phyloP scores from a whole-genome alignment of 1,140 invertebrate genomes.

The Battus philenor region DNA sequence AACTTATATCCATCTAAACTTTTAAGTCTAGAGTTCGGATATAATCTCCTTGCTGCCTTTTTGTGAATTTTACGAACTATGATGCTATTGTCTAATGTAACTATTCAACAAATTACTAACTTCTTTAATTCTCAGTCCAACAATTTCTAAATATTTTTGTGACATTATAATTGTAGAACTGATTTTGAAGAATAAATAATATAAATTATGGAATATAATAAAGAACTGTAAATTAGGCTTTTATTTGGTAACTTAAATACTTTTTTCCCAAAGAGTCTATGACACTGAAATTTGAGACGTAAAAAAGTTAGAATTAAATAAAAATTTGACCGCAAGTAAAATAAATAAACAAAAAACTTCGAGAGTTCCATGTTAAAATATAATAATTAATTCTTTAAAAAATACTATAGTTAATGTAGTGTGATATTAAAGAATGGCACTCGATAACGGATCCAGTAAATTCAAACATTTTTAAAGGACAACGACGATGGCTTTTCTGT shows the following conservation, averaged over 20 bases:
- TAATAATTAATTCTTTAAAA: too few species aligned
- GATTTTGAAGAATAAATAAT: not conserved
- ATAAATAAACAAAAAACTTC: too few species aligned
- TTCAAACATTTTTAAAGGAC: too few species aligned
- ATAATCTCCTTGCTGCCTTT: not conserved
- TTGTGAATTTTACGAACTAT: conserved; percentile 6
- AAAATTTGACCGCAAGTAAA: too few species aligned
- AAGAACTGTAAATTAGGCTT: conserved; percentile 21
- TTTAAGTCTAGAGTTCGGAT: not conserved
- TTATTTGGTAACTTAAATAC: conserved; percentile 25
- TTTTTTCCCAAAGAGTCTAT: conserved; percentile 15
- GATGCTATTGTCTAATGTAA: conserved; percentile 1
- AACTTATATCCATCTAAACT: not conserved
- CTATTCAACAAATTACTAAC: conserved; percentile 5
- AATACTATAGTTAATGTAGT: too few species aligned
- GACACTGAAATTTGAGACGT: too few species aligned
- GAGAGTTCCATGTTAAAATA: too few species aligned
- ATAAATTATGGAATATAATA: conserved; percentile 8
- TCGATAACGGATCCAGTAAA: too few species aligned
- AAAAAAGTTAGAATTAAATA: too few species aligned
- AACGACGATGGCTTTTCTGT: too few species aligned
- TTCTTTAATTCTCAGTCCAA: conserved; percentile 1
- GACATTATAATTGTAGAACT: conserved; percentile 1
- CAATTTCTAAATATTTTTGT: conserved; percentile 3
- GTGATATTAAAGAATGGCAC: too few species aligned